Evolutionary conservation across 2,797 vertebrate genomes (phyloP).

Genomic region (Spea hammondii): DNA sequence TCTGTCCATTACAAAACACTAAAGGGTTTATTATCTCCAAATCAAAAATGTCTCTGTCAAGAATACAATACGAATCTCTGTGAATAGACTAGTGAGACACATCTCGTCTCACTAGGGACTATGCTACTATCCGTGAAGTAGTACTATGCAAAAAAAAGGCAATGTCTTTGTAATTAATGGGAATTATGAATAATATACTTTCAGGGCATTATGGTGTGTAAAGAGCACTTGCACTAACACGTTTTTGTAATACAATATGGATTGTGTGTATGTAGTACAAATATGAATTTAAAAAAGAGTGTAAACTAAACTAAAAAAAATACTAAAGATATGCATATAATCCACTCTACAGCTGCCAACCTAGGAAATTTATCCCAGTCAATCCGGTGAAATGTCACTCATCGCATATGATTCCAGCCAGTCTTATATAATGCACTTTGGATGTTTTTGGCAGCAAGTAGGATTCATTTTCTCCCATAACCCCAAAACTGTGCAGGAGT

Average conservation of each 20-base stretch:
- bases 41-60: too few relatives aligned
- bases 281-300: neutral
- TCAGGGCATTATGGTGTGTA: too few relatives aligned
- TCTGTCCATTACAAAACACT: too few relatives aligned
- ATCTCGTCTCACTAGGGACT: too few relatives aligned
- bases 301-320: constrained; percentile 16
- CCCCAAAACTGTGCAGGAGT: neutral
- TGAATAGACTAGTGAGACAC: too few relatives aligned
- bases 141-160: too few relatives aligned
- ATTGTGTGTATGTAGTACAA: neutral
- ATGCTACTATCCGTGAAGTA: too few relatives aligned
- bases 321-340: constrained; percentile 6
- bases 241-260: neutral
- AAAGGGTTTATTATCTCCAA: too few relatives aligned
- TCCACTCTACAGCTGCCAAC: constrained; percentile 13
- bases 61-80: too few relatives aligned
- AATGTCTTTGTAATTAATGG: too few relatives aligned
- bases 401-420: constrained; percentile 7
- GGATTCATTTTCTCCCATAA: neutral
- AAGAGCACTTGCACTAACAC: too few relatives aligned
- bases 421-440: neutral
- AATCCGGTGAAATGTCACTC: constrained; percentile 32
- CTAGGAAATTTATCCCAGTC: constrained; percentile 16
- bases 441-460: neutral
- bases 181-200: too few relatives aligned